A percentile compares a stretch with the other conserved stretches of the same genome.
Evolutionary conservation across 2,113 vertebrate species (phyloP).

Genomic region (human): DNA sequence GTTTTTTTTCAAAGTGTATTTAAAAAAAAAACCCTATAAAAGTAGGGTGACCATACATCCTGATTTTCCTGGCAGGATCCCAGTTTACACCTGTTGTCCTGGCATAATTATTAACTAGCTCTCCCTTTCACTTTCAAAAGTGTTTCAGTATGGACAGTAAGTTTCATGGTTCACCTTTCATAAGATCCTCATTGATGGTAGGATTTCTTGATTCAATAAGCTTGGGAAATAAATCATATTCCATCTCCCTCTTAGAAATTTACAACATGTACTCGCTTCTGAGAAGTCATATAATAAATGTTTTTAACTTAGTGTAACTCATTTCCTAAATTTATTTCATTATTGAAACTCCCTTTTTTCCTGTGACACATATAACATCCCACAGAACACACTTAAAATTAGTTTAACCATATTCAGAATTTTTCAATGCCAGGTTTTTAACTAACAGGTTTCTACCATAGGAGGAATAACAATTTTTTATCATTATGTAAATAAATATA

Average conservation of each 20-base stretch:
- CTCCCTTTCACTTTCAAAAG: neutral
- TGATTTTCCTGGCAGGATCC: neutral
- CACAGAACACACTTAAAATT: neutral
- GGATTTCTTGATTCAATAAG: neutral
- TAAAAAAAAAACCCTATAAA: neutral
- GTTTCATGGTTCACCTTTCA: neutral
- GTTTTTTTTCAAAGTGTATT: neutral
- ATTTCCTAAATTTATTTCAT: slow-evolving; percentile 28
- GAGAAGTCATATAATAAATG: neutral
- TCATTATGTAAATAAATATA: neutral
- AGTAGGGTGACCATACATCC: neutral
- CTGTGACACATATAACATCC: neutral
- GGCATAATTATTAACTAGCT: neutral
- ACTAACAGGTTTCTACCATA: neutral
- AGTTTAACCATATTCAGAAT: neutral
- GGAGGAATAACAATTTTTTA: neutral
- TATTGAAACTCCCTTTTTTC: neutral
- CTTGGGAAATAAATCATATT: neutral
- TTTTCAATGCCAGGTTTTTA: neutral
- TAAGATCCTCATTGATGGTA: neutral
- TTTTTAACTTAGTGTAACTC: slow-evolving; percentile 19
- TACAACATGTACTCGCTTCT: neutral
- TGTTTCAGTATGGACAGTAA: neutral
- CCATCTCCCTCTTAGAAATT: neutral
- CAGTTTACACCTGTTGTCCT: neutral